Evolutionary conservation across 2,888 invertebrate species (phyloP).

Genomic region (Drosophila flavopinicola): DNA sequence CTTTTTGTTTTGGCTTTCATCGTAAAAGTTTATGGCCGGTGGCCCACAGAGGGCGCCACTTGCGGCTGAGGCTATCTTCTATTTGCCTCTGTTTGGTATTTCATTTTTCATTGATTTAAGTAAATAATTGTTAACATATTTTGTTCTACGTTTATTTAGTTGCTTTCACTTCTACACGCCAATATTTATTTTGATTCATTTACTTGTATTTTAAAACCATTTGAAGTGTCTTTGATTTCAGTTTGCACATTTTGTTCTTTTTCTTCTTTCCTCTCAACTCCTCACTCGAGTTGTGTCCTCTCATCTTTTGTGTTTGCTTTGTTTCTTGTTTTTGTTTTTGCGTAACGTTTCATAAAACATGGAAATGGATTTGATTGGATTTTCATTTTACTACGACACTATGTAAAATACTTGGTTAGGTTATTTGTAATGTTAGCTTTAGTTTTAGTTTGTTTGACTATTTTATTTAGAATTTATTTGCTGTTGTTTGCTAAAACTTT

Average conservation of each 20-base stretch:
- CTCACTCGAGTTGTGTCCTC: conserved; percentile 38
- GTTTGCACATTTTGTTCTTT: conserved; percentile 67
- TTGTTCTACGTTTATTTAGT: conserved; percentile 41
- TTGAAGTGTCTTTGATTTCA: conserved; percentile 69
- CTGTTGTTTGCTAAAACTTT: conserved; percentile 64
- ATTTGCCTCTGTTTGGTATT: conserved; percentile 26
- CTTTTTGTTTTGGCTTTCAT: too few species aligned
- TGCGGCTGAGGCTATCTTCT: neutral
- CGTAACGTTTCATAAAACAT: conserved; percentile 62
- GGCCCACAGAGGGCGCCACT: conserved; percentile 40
- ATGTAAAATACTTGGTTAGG: conserved; percentile 69
- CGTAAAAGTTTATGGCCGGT: conserved; percentile 46
- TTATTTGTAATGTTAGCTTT: conserved; percentile 52
- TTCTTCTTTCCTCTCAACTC: neutral
- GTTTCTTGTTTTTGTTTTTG: too few species aligned
- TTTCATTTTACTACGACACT: conserved; percentile 45
- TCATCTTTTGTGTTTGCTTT: conserved; percentile 39
- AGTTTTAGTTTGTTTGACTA: conserved; percentile 48
- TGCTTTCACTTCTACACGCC: conserved; percentile 30
- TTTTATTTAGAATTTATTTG: conserved; percentile 63
- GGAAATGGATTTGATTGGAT: conserved; percentile 55
- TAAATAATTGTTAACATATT: conserved; percentile 53
- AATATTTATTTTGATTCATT: conserved; percentile 64
- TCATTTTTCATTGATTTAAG: conserved; percentile 40
- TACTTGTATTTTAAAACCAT: conserved; percentile 62